Conservation (phyloP, 2,797 vertebrate species). For the Pogoniulus pusillus region DNA sequence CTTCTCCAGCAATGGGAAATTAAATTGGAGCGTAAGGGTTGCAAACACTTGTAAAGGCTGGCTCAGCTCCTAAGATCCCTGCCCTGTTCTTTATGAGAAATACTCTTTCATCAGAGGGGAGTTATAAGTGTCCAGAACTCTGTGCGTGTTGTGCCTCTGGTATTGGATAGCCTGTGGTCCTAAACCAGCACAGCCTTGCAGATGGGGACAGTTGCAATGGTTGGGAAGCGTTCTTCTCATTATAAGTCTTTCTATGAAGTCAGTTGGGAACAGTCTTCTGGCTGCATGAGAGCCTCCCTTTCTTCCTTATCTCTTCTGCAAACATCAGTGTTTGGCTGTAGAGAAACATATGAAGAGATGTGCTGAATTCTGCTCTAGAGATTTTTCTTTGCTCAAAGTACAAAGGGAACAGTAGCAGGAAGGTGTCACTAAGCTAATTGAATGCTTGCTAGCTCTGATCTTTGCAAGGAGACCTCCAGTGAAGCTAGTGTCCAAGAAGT, state of each 20-base stretch:
- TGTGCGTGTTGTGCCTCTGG: background rate
- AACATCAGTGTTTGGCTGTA: background rate
- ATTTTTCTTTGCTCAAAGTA: background rate
- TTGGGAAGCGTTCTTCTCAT: constrained; percentile 7
- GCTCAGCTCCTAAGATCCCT: background rate
- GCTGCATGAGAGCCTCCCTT: background rate
- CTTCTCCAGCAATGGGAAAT: background rate
- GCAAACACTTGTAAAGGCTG: background rate
- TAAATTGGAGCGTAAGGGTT: background rate
- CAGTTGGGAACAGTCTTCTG: background rate
- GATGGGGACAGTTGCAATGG: background rate
- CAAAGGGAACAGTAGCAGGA: background rate
- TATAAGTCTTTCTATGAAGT: background rate
- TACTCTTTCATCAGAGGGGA: background rate
- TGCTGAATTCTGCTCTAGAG: background rate
- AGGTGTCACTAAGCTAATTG: background rate
- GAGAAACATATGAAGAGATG: background rate
- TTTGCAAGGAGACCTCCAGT: background rate
- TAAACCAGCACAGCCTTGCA: background rate
- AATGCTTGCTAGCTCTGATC: background rate
- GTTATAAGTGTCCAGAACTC: background rate
- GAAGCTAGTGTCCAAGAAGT: background rate
- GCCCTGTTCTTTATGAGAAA: background rate
- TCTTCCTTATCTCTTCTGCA: background rate
- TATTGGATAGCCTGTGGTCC: too few relatives aligned